Conservation (phyloP, 2,113 vertebrate species). For the Ochotona princeps region DNA sequence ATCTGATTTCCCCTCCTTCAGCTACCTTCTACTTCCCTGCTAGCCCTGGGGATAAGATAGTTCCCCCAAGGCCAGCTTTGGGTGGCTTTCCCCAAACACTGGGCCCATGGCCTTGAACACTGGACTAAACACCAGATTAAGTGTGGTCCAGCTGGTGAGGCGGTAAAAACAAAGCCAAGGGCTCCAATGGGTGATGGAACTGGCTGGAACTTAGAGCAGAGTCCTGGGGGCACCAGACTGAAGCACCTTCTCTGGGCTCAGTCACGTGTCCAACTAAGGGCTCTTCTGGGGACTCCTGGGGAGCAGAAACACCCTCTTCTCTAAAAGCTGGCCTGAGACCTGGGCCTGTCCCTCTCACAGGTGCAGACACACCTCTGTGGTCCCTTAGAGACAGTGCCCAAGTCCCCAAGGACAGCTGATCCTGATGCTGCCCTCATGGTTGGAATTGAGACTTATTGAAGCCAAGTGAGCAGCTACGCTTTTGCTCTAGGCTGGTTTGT, state of each 20-base stretch:
- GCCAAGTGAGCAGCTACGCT: neutral
- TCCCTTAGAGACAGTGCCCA: neutral
- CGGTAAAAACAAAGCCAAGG: neutral
- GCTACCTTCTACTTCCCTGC: neutral
- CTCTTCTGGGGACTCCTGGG: neutral
- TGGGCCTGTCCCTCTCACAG: neutral
- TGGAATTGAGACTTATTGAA: neutral
- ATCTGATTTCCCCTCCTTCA: neutral
- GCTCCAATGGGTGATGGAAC: neutral
- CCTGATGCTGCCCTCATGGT: neutral
- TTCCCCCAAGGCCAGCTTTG: constrained; percentile 54
- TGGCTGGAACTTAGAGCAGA: neutral
- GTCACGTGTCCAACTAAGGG: neutral
- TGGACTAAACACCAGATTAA: constrained; percentile 65
- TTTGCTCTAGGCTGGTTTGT: neutral
- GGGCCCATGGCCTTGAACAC: constrained; percentile 51
- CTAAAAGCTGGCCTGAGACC: neutral
- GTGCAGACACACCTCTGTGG: neutral
- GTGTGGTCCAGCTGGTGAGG: neutral
- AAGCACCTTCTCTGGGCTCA: neutral
- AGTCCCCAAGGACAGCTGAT: neutral
- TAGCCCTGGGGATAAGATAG: constrained; percentile 1
- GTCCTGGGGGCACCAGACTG: neutral
- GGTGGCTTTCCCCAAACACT: constrained; percentile 48
- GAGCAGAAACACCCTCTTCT: neutral